Base-by-base conservation (phyloP, 2,113 vertebrate genomes). In the Eublepharis macularius region DNA sequence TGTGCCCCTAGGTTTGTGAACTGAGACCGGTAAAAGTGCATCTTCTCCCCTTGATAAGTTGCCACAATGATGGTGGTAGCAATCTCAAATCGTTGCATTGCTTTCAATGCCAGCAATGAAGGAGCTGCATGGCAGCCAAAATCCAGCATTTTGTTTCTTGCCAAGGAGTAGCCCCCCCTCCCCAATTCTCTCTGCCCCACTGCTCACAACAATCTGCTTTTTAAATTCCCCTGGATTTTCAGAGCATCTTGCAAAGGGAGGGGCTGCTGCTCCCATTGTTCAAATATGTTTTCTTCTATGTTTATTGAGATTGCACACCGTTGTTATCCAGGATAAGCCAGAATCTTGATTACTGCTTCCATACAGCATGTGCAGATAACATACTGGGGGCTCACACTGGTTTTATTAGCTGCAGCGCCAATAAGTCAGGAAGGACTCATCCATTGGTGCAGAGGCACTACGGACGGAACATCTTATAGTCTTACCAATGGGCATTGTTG, bases 1-100 rank as follows among this genome's bases (percentile, higher is more conserved):
- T 97, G 94, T 97, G 96, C 96, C 97, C 94, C 95, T 94, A 97
- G 96, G 96, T 94, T 94, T 94, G 96, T 96, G 95, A 97, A 89
- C 91, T 94, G 94, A 97, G 96, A 96, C n/a, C 96, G 97, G 96
- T 94, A 96, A 97, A 97, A 97, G 94, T 94, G 94, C 96, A 93
- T 90, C 92, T 89, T 94, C 94, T 96, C 96, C 96, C 94, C 97
- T 97, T 96, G 94, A 89, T 95, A 96, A 95, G 77, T 84, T 89
- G 77, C 86, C 83, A 66, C 86, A 88, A 51, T 7, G 19, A 82
- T 41, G 13, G 88, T 83, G 83, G 43, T 76, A 92, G 72, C 26
- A 57, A 77, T 77, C 75, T 17, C 47, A 19, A 41, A 70, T 12
- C 36, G 39, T 26, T 76, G 82, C 74, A 32, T 19, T 32, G 47